Evolutionary conservation across 2,888 invertebrate species (phyloP), one percentile per base, ranked within the genome.

Genomic region (Callosobruchus maculatus): DNA sequence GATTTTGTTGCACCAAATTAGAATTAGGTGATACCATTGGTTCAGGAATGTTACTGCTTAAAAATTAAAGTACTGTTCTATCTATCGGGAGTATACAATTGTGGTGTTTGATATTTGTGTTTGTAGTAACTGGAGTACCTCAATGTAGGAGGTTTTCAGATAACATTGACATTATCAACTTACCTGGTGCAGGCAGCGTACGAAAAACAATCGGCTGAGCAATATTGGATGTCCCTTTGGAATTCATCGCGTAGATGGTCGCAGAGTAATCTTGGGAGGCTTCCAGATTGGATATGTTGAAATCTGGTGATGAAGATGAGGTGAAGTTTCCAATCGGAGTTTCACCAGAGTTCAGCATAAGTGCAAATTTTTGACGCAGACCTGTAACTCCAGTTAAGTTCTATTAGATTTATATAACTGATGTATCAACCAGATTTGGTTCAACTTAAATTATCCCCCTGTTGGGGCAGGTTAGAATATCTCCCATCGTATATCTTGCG

Each of bases 221-320:
- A 72, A 84, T 84, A 76, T 85, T 85, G 76, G 90, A 89, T 13
- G 75, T 70, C n/a, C 82, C 87, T 84, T 94, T 94, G 78, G 88
- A 89, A 85, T 95, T 95, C 85, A 90, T 90, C 2, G 94, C 92
- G 80, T 91, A 91, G 20, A 94, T 89, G 13, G 83, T 82, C 21
- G 84, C 81, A 77, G 83, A 82, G 80, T 89, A 89, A 74, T 88
- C 88, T 70, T 87, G 87, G 70, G 88, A 88, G 3, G 89, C 87
- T 77, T 89, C 88, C 77, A 90, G 82, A 73, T 88, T 88, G 70
- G 87, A 84, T 72, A 90, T 85, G 74, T 86, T 84, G 82, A 90
- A 90, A 74, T 88, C 88, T 20, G 90, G 88, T 66, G 81, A 80
- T 67, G 83, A 79, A 21, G 85, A 80, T 71, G 87, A 85, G 21